Conservation (phyloP, 2,888 invertebrate species). For the Campaea margaritaria region DNA sequence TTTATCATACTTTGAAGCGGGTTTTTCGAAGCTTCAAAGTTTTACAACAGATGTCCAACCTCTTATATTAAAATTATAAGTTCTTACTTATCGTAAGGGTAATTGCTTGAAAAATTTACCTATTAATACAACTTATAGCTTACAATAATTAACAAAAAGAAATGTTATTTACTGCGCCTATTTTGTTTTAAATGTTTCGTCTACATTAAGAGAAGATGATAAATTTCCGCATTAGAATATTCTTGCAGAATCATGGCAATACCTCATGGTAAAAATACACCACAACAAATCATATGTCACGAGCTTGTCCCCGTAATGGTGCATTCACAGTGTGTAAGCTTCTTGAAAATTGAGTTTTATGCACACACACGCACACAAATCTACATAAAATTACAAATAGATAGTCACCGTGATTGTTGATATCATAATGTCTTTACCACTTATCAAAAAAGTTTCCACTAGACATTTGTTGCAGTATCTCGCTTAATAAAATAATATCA, state of each 20-base stretch:
- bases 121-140: too few species aligned
- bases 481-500: too few species aligned
- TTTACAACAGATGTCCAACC: slow-evolving; percentile 25
- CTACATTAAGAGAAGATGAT: neutral
- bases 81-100: neutral
- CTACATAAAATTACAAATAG: too few species aligned
- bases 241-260: neutral
- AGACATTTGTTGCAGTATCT: too few species aligned
- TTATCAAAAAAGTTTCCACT: too few species aligned
- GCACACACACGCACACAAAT: neutral
- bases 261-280: neutral
- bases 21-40: slow-evolving; percentile 26
- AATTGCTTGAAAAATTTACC: too few species aligned
- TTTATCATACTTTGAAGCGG: slow-evolving; percentile 18
- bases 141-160: too few species aligned
- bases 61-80: neutral
- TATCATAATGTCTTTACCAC: too few species aligned
- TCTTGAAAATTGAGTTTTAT: neutral
- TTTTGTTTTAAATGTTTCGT: too few species aligned
- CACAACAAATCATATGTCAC: slow-evolving; percentile 18
- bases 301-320: slow-evolving; percentile 2
- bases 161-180: too few species aligned
- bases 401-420: too few species aligned
- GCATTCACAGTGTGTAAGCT: slow-evolving; percentile 25
- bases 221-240: neutral